Base-by-base conservation (phyloP, 2,113 vertebrate genomes). In the Pipra filicauda region DNA sequence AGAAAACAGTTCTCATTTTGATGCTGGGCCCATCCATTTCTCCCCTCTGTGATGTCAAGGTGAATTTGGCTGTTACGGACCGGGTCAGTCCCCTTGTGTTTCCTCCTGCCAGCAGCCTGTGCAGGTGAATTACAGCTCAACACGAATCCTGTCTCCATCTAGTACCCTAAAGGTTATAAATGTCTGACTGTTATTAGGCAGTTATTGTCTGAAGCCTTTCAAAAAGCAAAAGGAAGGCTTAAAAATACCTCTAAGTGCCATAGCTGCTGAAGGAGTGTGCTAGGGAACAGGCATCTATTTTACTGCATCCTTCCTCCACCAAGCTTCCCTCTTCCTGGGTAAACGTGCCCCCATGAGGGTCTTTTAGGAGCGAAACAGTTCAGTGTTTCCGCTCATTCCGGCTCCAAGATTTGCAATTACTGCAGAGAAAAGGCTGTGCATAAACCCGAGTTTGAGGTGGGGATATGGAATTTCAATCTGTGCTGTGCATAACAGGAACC, bases 401-500 rank as follows among this genome's bases (percentile, higher is more conserved):
- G 44, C 78, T 78, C 44, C 5, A 9, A 86, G 75, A 70, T 69
- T 76, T 58, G 58, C 28, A 71, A 22, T 91, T 92, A 67, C 66
- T 59, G 52, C 54, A 87, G 72, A 67, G 66, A 88, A 84, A 88
- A 54, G 55, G 15, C 87, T 80, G 75, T 51, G 67, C 75, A 59
- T 13, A 84, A 95, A 44, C 86, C 48, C 85, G 62, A 39, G 61
- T 93, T 62, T 94, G 89, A 96, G 88, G 86, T 89, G 89, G 92
- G 89, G 95, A 85, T 86, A 92, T 94, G 93, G 91, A 92, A 94
- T 96, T 93, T 95, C 92, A 91, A 39, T 95, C 95, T 96, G 95
- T 95, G 88, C 93, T 61, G 79, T 95, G 77, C 92, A 92, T 92
- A 96, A 96, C 93, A 96, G 95, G 93, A 97, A 94, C 94, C 80